Evolutionary conservation across 2,797 vertebrate species (phyloP).

Genomic region (Alca torda): DNA sequence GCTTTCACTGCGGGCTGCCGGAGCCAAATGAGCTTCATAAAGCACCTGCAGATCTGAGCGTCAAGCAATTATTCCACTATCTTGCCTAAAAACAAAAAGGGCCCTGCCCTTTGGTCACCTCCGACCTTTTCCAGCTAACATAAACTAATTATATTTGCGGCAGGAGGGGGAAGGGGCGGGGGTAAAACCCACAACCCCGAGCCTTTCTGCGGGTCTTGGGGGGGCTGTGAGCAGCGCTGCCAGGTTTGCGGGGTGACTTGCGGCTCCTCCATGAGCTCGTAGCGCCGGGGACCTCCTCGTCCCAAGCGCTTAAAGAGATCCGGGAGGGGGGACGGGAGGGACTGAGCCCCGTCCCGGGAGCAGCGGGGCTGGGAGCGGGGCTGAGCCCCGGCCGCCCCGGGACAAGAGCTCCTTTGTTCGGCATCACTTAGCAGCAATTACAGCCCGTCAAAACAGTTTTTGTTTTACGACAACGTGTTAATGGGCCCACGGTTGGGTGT

Average conservation of each 20-base stretch:
- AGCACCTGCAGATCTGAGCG: slow-evolving; percentile 88
- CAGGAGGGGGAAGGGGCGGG: slow-evolving; percentile 41
- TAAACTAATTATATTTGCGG: slow-evolving; percentile 95
- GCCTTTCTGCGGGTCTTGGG: slow-evolving; percentile 67
- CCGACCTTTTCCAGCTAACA: slow-evolving; percentile 94
- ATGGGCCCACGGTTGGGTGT: slow-evolving; percentile 92
- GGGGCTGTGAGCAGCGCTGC: slow-evolving; percentile 78
- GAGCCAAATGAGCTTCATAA: slow-evolving; percentile 87
- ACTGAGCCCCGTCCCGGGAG: background rate
- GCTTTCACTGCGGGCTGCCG: slow-evolving; percentile 81
- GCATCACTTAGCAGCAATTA: slow-evolving; percentile 95
- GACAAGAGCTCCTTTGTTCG: slow-evolving; percentile 89
- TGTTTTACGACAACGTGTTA: slow-evolving; percentile 91
- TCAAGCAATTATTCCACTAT: slow-evolving; percentile 89
- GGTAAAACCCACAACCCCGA: background rate
- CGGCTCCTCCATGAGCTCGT: slow-evolving; percentile 84
- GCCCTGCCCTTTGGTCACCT: slow-evolving; percentile 85
- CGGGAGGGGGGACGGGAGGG: slow-evolving; percentile 1
- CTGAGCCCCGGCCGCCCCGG: slow-evolving; percentile 26
- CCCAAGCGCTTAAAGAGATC: slow-evolving; percentile 64
- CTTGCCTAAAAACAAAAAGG: slow-evolving; percentile 91
- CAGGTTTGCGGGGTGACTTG: slow-evolving; percentile 77
- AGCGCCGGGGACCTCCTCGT: slow-evolving; percentile 72
- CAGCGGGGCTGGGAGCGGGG: slow-evolving; percentile 10
- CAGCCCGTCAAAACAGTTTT: slow-evolving; percentile 94